A percentile compares a stretch with the other conserved stretches of the same genome.
Conservation (phyloP, 2,888 invertebrate genomes). For the Villa cingulata region DNA sequence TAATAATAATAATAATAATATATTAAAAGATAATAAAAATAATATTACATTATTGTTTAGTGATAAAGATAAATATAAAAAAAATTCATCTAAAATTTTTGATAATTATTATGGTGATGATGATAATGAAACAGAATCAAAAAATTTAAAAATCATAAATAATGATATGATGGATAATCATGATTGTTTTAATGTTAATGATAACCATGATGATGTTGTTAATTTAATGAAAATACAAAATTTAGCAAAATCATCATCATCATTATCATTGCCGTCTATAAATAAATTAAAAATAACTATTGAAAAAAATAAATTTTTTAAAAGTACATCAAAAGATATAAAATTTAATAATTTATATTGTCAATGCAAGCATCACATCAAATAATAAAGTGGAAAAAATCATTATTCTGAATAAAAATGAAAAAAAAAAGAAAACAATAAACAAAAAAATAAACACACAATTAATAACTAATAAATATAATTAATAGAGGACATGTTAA, state of each 20-base stretch:
- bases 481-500: too few species aligned
- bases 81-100: background rate
- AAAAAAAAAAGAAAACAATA: background rate
- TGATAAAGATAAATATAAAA: background rate
- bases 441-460: background rate
- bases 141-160: too few species aligned
- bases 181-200: too few species aligned
- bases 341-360: conserved; percentile 13
- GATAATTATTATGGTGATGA: too few species aligned
- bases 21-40: background rate
- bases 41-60: background rate
- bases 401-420: background rate
- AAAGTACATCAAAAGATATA: conserved; percentile 6
- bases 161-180: too few species aligned
- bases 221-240: too few species aligned
- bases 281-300: too few species aligned
- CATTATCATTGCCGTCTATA: too few species aligned
- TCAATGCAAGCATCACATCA: conserved; percentile 13
- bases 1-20: background rate
- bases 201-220: too few species aligned
- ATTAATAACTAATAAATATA: too few species aligned
- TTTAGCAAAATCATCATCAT: too few species aligned
- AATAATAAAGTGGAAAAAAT: background rate
- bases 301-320: background rate
- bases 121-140: too few species aligned